Percentiles rank a stretch among this genome's conserved stretches.
Evolutionary conservation across 2,797 vertebrate genomes (phyloP).

Genomic region (Anguilla anguilla): DNA sequence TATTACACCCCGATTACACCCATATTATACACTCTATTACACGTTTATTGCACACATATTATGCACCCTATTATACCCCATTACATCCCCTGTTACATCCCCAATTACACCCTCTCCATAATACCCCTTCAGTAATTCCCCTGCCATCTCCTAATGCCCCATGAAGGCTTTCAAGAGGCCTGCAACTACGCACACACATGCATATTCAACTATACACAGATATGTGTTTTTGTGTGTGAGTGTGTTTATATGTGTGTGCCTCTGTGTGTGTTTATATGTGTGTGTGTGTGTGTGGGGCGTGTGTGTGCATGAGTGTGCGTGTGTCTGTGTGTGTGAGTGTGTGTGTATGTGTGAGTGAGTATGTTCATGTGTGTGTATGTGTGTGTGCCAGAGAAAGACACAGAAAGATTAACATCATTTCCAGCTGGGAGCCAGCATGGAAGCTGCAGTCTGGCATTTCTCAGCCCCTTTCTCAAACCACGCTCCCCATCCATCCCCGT

Average conservation of each 20-base stretch:
- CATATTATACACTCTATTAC: not conserved
- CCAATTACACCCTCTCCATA: not conserved
- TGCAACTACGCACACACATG: not conserved
- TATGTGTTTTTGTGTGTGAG: not conserved
- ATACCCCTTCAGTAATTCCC: not conserved
- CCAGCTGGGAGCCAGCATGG: constrained; percentile 21
- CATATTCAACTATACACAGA: not conserved
- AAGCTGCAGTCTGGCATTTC: not conserved
- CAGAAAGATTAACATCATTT: constrained; percentile 29
- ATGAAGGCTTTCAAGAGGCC: no score
- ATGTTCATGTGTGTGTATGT: not conserved
- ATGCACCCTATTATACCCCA: not conserved
- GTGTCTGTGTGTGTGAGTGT: not conserved
- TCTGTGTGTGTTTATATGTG: not conserved
- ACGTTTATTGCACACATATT: not conserved
- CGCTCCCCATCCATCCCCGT: constrained; percentile 11
- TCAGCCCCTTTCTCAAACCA: not conserved
- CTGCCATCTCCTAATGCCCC: no score
- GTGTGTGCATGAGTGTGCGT: not conserved
- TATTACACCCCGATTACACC: not conserved
- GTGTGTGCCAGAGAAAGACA: not conserved
- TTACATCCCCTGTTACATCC: not conserved
- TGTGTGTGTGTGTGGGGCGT: not conserved
- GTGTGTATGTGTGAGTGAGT: not conserved
- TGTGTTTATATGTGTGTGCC: constrained; percentile 12